Evolutionary conservation across 2,888 invertebrate species (phyloP).

Genomic region (Orthosia gracilis): DNA sequence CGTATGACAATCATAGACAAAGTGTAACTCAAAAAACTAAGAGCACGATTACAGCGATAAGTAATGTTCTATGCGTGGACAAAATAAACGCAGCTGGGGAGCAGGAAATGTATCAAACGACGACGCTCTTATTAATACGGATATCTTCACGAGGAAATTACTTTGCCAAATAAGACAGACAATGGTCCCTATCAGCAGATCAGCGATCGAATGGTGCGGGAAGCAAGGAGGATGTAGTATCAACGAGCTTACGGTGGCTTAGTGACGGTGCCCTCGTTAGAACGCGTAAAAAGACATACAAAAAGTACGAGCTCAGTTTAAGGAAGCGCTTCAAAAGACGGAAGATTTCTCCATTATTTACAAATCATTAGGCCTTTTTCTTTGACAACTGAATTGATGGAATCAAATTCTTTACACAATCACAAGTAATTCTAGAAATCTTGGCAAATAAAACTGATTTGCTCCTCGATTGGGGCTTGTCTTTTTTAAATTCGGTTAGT

Average conservation of each 20-base stretch:
- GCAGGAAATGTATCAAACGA: conserved; percentile 40
- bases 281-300: conserved; percentile 55
- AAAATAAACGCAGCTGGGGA: conserved; percentile 23
- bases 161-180: conserved; percentile 55
- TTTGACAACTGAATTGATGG: conserved; percentile 29
- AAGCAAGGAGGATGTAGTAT: conserved; percentile 37
- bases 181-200: conserved; percentile 66
- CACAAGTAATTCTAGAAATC: conserved; percentile 23
- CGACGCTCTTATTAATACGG: conserved; percentile 38
- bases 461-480: conserved; percentile 1
- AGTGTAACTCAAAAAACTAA: too few relatives aligned
- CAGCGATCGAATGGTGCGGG: conserved; percentile 53
- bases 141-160: conserved; percentile 52
- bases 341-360: conserved; percentile 43
- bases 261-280: conserved; percentile 65
- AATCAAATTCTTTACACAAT: conserved; percentile 23
- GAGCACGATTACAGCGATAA: too few relatives aligned
- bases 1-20: too few relatives aligned
- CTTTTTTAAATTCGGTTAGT: conserved; percentile 11
- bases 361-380: conserved; percentile 53
- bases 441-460: conserved; percentile 34
- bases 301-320: conserved; percentile 47
- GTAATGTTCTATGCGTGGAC: neutral
- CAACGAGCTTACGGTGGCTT: conserved; percentile 66
- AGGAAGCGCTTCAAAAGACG: conserved; percentile 25